These are phyloP conservation scores for Scaptomyza graminum DNA, from an alignment of 1,140 invertebrate species.

Conservation along the genomic window DNA sequence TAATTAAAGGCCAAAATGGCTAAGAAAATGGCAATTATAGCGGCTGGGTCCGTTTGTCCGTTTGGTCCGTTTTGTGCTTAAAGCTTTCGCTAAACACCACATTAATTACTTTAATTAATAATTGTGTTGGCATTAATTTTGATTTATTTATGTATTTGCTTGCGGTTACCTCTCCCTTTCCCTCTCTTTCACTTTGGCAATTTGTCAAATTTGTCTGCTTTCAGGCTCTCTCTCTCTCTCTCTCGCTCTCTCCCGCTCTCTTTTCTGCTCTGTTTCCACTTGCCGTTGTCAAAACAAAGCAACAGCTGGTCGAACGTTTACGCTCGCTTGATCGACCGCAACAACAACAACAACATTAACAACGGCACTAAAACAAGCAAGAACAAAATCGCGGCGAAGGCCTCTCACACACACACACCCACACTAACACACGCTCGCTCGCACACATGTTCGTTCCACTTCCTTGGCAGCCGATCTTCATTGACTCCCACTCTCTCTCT, in stretches of 20 bases:
- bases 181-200: neutral
- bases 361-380: conserved; percentile 39
- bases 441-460: conserved; percentile 68
- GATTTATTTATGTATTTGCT: conserved; percentile 62
- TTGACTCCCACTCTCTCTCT: conserved; percentile 20
- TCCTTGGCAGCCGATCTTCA: conserved; percentile 53
- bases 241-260: neutral
- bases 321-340: conserved; percentile 58
- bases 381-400: conserved; percentile 60
- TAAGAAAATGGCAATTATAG: conserved; percentile 55
- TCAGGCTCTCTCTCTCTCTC: neutral
- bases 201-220: conserved; percentile 12
- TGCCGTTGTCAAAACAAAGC: conserved; percentile 57
- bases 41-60: neutral
- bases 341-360: conserved; percentile 36
- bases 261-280: neutral
- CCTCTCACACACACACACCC: conserved; percentile 51
- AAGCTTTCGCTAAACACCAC: conserved; percentile 61
- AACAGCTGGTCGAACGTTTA: conserved; percentile 68
- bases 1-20: conserved; percentile 60
- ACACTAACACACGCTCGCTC: conserved; percentile 11
- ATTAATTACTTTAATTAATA: conserved; percentile 81
- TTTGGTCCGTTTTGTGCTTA: too few relatives aligned
- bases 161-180: neutral
- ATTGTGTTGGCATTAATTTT: conserved; percentile 76